Percentiles rank a stretch among this genome's conserved stretches.
Conservation (phyloP, 1,140 invertebrate genomes). For the Aporrectodea caliginosa region DNA sequence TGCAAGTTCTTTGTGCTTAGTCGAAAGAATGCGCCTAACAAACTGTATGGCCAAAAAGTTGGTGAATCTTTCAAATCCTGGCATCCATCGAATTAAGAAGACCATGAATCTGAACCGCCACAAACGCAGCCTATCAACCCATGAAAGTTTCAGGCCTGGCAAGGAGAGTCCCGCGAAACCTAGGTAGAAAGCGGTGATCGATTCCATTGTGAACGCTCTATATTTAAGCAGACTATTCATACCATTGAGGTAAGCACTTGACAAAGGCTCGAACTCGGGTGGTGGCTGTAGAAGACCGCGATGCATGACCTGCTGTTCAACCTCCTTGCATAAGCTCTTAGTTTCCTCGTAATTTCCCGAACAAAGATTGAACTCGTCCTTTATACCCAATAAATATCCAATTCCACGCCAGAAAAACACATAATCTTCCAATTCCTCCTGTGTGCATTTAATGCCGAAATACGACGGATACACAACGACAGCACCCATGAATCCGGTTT, state of each 20-base stretch:
- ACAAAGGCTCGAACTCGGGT: constrained; percentile 36
- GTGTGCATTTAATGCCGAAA: constrained; percentile 60
- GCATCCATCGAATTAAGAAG: neutral
- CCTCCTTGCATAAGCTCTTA: constrained; percentile 44
- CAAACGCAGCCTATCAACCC: neutral
- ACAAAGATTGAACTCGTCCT: constrained; percentile 69
- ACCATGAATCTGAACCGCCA: neutral
- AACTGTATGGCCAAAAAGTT: no score
- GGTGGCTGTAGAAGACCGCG: constrained; percentile 36
- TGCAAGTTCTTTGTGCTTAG: no score
- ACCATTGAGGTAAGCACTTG: constrained; percentile 36
- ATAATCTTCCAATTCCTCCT: constrained; percentile 67
- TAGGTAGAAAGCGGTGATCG: neutral
- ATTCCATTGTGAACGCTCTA: neutral
- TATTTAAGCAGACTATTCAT: constrained; percentile 18
- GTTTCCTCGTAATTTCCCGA: constrained; percentile 55
- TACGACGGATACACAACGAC: constrained; percentile 64
- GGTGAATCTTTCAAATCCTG: neutral
- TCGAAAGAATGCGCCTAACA: no score
- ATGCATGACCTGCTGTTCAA: constrained; percentile 36
- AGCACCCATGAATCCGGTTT: constrained; percentile 70
- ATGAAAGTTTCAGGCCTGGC: neutral
- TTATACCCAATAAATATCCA: constrained; percentile 73
- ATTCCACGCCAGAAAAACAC: constrained; percentile 79
- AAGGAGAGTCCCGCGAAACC: neutral